phyloP scores from a whole-genome alignment of 2,888 invertebrate genomes.

The Drymonia ruficornis region DNA sequence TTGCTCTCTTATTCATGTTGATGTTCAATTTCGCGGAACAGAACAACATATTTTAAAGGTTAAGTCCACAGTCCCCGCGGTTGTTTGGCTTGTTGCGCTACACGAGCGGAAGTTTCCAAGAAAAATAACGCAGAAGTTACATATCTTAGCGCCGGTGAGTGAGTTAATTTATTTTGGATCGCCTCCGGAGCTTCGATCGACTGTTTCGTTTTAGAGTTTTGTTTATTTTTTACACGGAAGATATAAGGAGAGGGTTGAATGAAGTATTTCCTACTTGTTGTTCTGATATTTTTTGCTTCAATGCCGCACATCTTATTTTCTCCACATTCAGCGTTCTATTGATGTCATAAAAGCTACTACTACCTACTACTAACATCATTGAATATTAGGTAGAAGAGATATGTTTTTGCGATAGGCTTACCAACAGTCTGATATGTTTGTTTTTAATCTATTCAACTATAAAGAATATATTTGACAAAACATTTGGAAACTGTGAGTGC shows the following conservation, averaged over 20 bases:
- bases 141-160: constrained; percentile 35
- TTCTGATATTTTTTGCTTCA: too few relatives aligned
- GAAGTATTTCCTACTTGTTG: not conserved
- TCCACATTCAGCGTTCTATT: too few relatives aligned
- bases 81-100: constrained; percentile 24
- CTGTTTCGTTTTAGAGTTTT: constrained; percentile 12
- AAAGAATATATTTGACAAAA: too few relatives aligned
- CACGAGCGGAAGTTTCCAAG: constrained; percentile 39
- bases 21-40: not conserved
- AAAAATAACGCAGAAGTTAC: constrained; percentile 53
- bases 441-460: too few relatives aligned
- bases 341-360: too few relatives aligned
- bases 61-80: constrained; percentile 31
- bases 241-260: not conserved
- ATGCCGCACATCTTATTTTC: too few relatives aligned
- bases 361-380: too few relatives aligned
- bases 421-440: too few relatives aligned
- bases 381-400: too few relatives aligned
- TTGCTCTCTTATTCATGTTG: not conserved
- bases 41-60: constrained; percentile 15
- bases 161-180: constrained; percentile 47
- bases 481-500: too few relatives aligned
- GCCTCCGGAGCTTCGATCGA: constrained; percentile 7
- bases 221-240: constrained; percentile 21
- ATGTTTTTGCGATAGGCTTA: too few relatives aligned